Percentiles rank a stretch among this genome's conserved stretches.
Conservation (phyloP, 2,113 vertebrate genomes). For the Oncorhynchus keta region DNA sequence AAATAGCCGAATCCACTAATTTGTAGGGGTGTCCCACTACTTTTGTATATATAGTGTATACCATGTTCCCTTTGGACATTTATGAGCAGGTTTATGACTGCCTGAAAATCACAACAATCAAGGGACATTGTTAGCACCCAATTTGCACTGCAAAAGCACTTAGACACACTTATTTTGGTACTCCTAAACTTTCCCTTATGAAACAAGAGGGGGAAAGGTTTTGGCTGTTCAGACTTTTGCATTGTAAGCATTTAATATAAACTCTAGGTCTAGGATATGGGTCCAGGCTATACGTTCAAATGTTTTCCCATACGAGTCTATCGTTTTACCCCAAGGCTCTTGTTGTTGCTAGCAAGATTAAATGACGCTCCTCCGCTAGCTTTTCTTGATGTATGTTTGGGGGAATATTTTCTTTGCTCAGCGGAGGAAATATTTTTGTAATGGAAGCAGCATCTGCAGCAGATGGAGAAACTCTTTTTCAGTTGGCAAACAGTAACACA, state of each 20-base stretch:
- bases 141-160: constrained; percentile 56
- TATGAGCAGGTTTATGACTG: constrained; percentile 66
- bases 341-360: constrained; percentile 5
- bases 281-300: neutral
- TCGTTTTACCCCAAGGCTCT: constrained; percentile 1
- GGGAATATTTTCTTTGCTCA: constrained; percentile 22
- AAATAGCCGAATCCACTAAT: no score
- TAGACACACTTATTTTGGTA: constrained; percentile 33
- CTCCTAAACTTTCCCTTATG: constrained; percentile 5
- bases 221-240: constrained; percentile 4
- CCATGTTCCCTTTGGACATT: constrained; percentile 54
- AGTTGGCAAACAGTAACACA: constrained; percentile 36
- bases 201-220: constrained; percentile 23
- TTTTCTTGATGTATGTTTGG: constrained; percentile 16
- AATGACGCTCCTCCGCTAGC: neutral
- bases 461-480: constrained; percentile 30
- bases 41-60: constrained; percentile 10
- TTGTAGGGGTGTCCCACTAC: no score
- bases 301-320: neutral
- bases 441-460: constrained; percentile 34
- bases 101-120: constrained; percentile 55
- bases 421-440: constrained; percentile 38
- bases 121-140: constrained; percentile 66
- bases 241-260: constrained; percentile 16
- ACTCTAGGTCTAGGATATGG: neutral